Evolutionary conservation across 53 echinoderm and acorn worm genomes (phyloP), one percentile per base, ranked within the genome.

Genomic region (Antedon mediterranea): DNA sequence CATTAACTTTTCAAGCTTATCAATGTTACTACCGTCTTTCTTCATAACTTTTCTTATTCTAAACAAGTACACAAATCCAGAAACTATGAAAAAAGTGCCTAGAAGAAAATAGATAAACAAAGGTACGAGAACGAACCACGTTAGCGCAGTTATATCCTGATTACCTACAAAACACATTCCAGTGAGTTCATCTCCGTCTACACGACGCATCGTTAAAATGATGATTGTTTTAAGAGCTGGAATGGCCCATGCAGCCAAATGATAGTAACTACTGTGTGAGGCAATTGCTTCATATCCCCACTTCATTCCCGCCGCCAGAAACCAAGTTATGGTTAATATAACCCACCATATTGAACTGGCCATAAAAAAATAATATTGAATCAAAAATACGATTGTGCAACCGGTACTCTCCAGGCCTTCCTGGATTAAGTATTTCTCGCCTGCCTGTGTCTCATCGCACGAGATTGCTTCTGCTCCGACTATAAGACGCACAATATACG

Each of bases 351-450:
- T 89, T 13, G 95, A 95, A 74, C 91, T 91, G 20, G 95, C 95
- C 95, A 95, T 95, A 76, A 89, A 95, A 81, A 95, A 95, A 81
- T 95, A 95, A 75, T 95, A 95, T 89, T 95, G 95, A n/a, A 89
- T 84, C 4, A 95, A 78, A 82, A 95, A 95, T 3, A 95, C 91
- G 30, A 91, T 87, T 30, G 97, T 97, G 70, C 97, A 97, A 20
- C 92, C 87, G 0, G 97, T 92, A 82, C 90, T 97, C 81, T 97
- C 97, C 4, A 97, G 71, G 0, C 97, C 97, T 32, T 92, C 89
- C 31, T 92, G 92, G 5, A 97, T 97, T 15, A 91, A 84, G 71
- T 91, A 97, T 28, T 81, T 83, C 30, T 88, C 86, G 3, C 79
- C 75, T 0, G 78, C 29, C 0, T 89, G 82, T 14, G 88, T 85